phyloP scores from a whole-genome alignment of 2,113 vertebrate genomes.

The Gymnorhina tibicen region DNA sequence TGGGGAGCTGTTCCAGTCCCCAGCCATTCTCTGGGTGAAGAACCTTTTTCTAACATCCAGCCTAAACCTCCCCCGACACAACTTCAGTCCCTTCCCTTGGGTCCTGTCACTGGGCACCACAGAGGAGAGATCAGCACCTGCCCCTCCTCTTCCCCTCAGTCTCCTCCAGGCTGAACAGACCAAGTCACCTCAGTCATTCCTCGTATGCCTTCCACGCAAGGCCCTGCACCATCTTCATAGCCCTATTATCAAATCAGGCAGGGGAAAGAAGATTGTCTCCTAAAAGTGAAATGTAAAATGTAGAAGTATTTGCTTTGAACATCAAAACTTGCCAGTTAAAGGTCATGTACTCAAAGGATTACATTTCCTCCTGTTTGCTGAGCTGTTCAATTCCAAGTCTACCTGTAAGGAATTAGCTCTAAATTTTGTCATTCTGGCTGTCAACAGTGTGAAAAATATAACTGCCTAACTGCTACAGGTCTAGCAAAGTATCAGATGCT shows the following conservation, averaged over 20 bases:
- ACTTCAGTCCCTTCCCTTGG: rapidly evolving
- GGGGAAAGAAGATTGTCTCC: not conserved
- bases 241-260: not conserved
- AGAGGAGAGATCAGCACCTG: not conserved
- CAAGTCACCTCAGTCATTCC: not conserved
- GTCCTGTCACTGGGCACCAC: not conserved
- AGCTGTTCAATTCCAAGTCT: not conserved
- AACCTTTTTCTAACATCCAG: not conserved
- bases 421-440: not conserved
- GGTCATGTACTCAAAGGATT: not conserved
- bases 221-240: not conserved
- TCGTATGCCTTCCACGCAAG: not conserved
- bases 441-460: not conserved
- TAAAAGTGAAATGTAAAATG: not conserved
- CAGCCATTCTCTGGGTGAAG: not conserved
- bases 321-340: not conserved
- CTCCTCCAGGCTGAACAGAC: not conserved
- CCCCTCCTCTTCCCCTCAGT: not conserved
- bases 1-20: not conserved
- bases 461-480: not conserved
- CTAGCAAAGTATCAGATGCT: not conserved
- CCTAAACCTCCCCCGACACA: not conserved
- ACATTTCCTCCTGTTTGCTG: not conserved
- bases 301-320: not conserved
- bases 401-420: not conserved